Conservation (phyloP, 2,888 invertebrate genomes). For the Cylindroiulus punctatus region DNA sequence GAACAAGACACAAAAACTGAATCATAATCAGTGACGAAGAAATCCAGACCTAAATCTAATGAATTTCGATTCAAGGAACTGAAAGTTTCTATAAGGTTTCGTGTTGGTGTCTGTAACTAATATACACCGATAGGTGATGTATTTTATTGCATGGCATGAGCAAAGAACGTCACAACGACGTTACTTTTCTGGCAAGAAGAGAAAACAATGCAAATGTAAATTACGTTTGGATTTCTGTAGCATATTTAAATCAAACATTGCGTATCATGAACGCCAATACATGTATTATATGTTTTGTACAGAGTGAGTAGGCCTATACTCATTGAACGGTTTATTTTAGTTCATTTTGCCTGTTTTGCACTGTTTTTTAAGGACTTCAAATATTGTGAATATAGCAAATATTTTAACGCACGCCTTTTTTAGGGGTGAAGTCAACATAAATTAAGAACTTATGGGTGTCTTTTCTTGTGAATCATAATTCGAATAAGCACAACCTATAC, state of each 20-base stretch:
- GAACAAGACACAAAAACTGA: not conserved
- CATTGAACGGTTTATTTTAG: no score
- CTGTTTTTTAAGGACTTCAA: no score
- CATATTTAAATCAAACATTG: no score
- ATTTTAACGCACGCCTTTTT: not conserved
- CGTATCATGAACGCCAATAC: not conserved
- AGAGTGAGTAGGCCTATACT: no score
- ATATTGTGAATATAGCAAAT: not conserved
- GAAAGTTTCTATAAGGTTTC: not conserved
- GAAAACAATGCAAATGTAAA: not conserved
- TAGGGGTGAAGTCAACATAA: not conserved
- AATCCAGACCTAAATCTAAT: not conserved
- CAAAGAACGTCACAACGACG: not conserved
- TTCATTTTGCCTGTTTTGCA: no score
- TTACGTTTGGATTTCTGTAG: not conserved
- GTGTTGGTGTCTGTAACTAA: not conserved
- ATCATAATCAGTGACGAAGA: not conserved
- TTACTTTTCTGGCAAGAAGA: not conserved
- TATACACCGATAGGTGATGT: not conserved
- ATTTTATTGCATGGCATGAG: not conserved
- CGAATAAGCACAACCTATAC: not conserved
- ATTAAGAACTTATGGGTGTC: not conserved
- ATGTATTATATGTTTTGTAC: no score
- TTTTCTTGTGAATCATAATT: not conserved
- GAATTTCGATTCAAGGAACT: not conserved